Evolutionary conservation across 2,797 vertebrate genomes (phyloP), one percentile per base, ranked within the genome.

Genomic region (Erethizon dorsatum): DNA sequence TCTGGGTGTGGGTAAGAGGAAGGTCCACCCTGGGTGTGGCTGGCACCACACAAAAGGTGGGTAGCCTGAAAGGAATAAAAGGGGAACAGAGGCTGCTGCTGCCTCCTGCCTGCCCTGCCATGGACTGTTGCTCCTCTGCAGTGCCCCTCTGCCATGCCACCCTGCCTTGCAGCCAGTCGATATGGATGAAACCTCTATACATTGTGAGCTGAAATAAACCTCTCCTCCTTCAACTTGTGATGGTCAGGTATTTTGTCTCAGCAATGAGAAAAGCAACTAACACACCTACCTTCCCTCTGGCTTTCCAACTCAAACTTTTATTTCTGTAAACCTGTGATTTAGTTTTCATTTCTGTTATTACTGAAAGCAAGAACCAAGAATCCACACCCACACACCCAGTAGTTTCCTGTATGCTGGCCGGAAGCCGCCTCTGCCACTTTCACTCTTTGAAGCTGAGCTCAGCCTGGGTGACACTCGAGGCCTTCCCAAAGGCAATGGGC

Each of bases 401-500:
- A 14, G 41, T 26, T 45, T 14, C 41, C 13, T 75, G 24, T 14
- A 6, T 3, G 5, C 73, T 47, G 45, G 73, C 26, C 24, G 2
- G 45, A 50, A 77, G 73, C 73, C 50, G 4, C 57, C 6, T 14
- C 59, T 37, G 63, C 18, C 4, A n/a, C 7, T 0, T 6, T 2
- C 15, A 12, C 31, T 50, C 59, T 24, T 6, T 47, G 3, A 31
- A 57, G 50, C 63, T 0, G 0, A 61, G 22, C 57, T 11, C 6
- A 17, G 31, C 13, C 61, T 17, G 37, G 15, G 6, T 8, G 3
- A 12, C 37, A 20, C 50, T n/a, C 4, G 5, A 65, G 65, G 11
- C 31, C n/a, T 28, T 75, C 50, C 59, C 31, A 24, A 0, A 2
- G 1, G 33, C 1, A 3, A 13, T 1, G 0, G 4, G n/a, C 6